Conservation (phyloP, 2,797 vertebrate genomes). For the Agapornis canus region DNA sequence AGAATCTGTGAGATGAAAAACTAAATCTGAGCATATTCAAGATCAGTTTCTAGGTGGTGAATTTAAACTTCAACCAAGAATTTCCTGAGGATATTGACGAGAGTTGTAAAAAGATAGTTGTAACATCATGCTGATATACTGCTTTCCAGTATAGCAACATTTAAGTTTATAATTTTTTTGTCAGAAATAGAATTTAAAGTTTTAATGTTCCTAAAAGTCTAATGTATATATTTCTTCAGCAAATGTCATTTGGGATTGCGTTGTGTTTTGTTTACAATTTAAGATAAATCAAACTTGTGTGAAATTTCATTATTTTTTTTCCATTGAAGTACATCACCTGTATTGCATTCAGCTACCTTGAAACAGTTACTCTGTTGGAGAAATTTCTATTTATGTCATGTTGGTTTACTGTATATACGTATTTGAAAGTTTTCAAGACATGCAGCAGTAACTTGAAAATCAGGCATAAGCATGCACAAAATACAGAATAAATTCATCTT, state of each 20-base stretch:
- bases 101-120: neutral
- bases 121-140: neutral
- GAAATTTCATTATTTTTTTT: neutral
- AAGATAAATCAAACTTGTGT: neutral
- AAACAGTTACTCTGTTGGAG: neutral
- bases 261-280: neutral
- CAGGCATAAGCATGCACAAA: neutral
- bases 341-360: neutral
- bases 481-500: neutral
- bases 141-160: neutral
- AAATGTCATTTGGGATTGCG: neutral
- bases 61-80: neutral
- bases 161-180: neutral
- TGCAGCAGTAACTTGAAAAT: neutral
- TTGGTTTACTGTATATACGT: neutral
- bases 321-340: neutral
- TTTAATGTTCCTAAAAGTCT: neutral
- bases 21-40: neutral
- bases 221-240: neutral
- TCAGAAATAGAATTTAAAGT: neutral
- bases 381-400: neutral
- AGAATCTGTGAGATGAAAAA: neutral
- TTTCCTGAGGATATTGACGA: neutral
- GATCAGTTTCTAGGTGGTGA: neutral
- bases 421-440: neutral